A percentile compares a stretch with the other conserved stretches of the same genome.
Conservation (phyloP, 2,113 vertebrate species). For the Chamaetylas fuelleborni region DNA sequence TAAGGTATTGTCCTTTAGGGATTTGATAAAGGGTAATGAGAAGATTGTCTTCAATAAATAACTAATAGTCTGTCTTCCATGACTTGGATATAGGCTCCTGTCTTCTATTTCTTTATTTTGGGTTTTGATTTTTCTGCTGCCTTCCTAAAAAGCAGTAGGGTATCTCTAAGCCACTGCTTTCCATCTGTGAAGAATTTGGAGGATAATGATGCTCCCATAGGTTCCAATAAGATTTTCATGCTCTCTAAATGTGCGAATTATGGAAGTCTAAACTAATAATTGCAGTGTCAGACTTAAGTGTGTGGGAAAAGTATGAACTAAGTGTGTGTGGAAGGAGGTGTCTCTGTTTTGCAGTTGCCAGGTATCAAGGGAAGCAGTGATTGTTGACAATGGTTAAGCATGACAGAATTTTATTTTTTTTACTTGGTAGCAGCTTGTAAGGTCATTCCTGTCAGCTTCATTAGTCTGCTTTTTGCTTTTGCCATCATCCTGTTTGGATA, state of each 20-base stretch:
- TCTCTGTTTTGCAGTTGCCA: constrained; percentile 16
- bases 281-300: neutral
- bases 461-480: neutral
- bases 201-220: neutral
- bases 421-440: neutral
- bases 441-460: neutral
- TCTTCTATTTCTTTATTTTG: neutral
- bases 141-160: neutral
- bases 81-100: neutral
- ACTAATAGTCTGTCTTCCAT: neutral
- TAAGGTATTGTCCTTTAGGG: neutral
- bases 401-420: neutral
- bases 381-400: neutral
- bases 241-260: constrained; percentile 18
- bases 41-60: neutral
- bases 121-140: neutral
- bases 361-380: constrained; percentile 6
- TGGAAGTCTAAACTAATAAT: neutral
- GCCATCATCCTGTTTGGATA: neutral
- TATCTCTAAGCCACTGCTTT: neutral
- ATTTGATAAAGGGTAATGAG: neutral
- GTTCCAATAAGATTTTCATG: neutral
- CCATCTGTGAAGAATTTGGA: neutral
- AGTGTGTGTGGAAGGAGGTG: neutral
- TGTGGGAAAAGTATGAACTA: constrained; percentile 9